Conservation (phyloP, 1,140 invertebrate genomes). For the Leptoteleia sp. region DNA sequence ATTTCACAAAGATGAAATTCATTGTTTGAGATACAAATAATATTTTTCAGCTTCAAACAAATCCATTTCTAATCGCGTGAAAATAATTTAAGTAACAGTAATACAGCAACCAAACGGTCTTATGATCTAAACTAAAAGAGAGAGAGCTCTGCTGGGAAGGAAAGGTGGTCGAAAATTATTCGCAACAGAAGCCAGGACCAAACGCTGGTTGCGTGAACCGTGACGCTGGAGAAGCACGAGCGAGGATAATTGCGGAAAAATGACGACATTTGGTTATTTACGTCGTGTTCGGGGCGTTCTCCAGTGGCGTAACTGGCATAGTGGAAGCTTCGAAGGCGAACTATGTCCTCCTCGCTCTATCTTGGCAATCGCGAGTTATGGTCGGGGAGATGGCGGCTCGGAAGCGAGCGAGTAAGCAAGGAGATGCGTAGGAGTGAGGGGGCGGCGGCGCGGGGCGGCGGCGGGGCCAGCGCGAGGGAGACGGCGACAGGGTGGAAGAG, state of each 20-base stretch:
- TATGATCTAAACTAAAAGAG: no score
- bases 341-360: slow-evolving; percentile 71
- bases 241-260: slow-evolving; percentile 11
- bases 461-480: neutral
- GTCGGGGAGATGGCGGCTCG: slow-evolving; percentile 54
- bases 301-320: slow-evolving; percentile 24
- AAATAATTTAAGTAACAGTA: no score
- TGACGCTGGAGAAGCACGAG: neutral
- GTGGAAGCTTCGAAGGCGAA: slow-evolving; percentile 42
- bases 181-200: no score
- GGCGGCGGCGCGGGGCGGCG: no score
- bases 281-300: slow-evolving; percentile 18
- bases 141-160: no score
- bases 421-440: neutral
- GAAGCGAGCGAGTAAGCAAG: neutral
- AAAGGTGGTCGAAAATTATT: no score
- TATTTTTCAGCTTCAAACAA: no score
- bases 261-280: slow-evolving; percentile 17
- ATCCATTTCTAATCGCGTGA: no score
- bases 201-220: no score
- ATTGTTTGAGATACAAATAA: no score
- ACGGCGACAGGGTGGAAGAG: slow-evolving; percentile 29
- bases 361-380: slow-evolving; percentile 75
- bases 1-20: no score
- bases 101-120: no score